Percentiles rank a stretch among this genome's conserved stretches.
Evolutionary conservation across 2,888 invertebrate genomes (phyloP).

Genomic region (Pristionchus fissidentatus): DNA sequence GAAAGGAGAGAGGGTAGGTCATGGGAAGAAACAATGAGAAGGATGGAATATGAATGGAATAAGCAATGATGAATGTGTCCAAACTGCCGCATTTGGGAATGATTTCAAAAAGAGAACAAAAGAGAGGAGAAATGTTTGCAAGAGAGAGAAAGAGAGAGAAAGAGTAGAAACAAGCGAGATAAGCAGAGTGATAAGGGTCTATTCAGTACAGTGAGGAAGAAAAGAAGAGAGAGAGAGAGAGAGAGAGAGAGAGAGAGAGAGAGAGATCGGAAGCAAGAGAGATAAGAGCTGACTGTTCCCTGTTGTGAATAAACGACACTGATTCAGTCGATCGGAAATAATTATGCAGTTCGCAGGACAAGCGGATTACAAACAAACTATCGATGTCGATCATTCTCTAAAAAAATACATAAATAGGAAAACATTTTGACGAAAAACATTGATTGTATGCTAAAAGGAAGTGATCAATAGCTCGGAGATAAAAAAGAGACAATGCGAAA

Average conservation of each 20-base stretch:
- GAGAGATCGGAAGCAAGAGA: neutral
- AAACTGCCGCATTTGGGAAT: neutral
- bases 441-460: too few species aligned
- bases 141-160: conserved; percentile 15
- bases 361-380: too few species aligned
- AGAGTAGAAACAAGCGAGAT: neutral
- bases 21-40: neutral
- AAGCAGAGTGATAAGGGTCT: neutral
- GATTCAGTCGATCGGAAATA: too few species aligned
- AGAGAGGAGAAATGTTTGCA: neutral
- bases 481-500: too few species aligned
- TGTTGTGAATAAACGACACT: too few species aligned
- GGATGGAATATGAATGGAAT: neutral
- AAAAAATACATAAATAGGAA: too few species aligned
- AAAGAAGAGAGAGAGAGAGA: neutral
- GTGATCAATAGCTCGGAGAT: too few species aligned
- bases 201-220: neutral
- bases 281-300: too few species aligned
- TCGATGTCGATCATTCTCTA: too few species aligned
- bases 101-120: neutral
- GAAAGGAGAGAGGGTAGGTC: neutral
- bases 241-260: neutral
- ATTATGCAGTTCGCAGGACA: too few species aligned
- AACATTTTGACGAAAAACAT: too few species aligned
- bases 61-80: neutral